These are phyloP conservation scores for Poecilobothrus nobilitatus DNA, from an alignment of 2,888 invertebrate species.

Conservation along the genomic window DNA sequence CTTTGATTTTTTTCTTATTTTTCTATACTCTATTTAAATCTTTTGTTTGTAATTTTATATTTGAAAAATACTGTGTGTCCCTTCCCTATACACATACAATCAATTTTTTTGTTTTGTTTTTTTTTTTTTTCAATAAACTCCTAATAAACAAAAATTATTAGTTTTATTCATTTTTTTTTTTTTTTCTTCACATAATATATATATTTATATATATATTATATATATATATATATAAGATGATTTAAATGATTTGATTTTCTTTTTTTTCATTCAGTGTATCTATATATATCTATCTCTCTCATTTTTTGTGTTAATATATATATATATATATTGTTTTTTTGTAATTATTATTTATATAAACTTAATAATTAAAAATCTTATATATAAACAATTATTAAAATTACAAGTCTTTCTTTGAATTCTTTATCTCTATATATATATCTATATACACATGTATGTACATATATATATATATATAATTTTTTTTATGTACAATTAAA, in stretches of 20 bases:
- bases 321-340: no score
- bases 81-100: not conserved
- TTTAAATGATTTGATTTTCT: not conserved
- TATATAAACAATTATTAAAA: constrained; percentile 8
- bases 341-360: not conserved
- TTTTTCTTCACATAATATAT: no score
- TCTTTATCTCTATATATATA: not conserved
- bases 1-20: not conserved
- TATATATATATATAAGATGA: not conserved
- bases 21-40: not conserved
- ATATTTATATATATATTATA: no score
- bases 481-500: not conserved
- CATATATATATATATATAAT: not conserved
- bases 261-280: no score
- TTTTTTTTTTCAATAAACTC: not conserved
- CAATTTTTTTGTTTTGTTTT: no score
- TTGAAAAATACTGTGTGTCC: not conserved
- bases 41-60: no score
- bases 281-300: not conserved
- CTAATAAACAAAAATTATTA: constrained; percentile 6
- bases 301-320: not conserved
- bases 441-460: no score
- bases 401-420: constrained; percentile 11
- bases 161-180: not conserved
- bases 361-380: not conserved